Evolutionary conservation across 2,797 vertebrate species (phyloP), one percentile per base, ranked within the genome.

Genomic region (Chloroceryle inda): DNA sequence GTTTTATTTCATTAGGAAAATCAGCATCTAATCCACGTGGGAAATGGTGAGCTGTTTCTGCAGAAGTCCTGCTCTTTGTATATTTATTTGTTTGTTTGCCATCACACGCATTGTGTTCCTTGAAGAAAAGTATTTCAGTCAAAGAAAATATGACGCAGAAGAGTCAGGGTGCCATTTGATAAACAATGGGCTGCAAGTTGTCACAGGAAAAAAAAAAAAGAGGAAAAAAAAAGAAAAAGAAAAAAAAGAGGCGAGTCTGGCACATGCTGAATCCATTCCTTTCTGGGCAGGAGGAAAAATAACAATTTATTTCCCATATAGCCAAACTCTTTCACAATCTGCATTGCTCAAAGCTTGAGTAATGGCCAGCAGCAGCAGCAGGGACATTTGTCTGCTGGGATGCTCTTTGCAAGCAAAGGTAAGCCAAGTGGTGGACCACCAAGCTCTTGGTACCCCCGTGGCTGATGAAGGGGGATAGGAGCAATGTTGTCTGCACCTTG

Each of bases 241-340:
- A 56, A 50, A 37, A 47, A 55, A 63, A 53, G 16, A 69, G 33
- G 31, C 53, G 87, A 89, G 50, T 73, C 77, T 95, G 80, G 83
- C 77, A 91, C 47, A 78, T n/a, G 53, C 67, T 89, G 81, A 95
- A 85, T 78, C 92, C 67, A 56, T 91, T 94, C 72, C 85, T 93
- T 96, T 93, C 89, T 87, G 56, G 82, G 62, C 82, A 96, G 82
- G 78, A 85, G 94, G 82, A 93, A 97, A 52, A 92, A 78, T 73
- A 95, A 90, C 38, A 89, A 74, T 45, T 52, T 88, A 17, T 97
- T 92, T 81, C 84, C 62, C 55, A 12, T 88, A 52, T n/a, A 85
- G 68, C 69, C 21, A 44, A 73, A 67, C 59, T 66, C 31, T 91
- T 96, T 97, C 92, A 75, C 42, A 75, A 80, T 94, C 90, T 81